Evolutionary conservation across 2,888 invertebrate genomes (phyloP), one percentile per base, ranked within the genome.

Genomic region (Neoscelio sp.): DNA sequence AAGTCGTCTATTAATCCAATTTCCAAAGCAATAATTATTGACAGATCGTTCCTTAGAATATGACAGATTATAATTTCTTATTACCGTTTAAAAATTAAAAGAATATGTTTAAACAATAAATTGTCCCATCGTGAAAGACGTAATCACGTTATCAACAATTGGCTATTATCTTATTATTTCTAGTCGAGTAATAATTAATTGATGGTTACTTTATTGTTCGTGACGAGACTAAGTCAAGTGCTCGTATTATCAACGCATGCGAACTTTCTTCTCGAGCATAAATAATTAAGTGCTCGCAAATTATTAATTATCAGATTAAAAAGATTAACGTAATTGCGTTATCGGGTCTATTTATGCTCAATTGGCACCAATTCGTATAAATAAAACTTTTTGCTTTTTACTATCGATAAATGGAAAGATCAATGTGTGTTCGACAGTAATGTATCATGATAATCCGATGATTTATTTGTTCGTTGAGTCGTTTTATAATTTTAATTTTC

Each of bases 251-350:
- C 35, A 42, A 33, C 33, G 15, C 64, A 64, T 56, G 44, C 46
- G 58, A 60, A 64, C 48, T 18, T 52, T 54, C 35, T 48, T 12
- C 8, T 35, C 18, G 46, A 30, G 46, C 40, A 56, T 73, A 40
- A 64, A 44, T 73, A 73, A 73, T 73, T 64, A 38, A 26, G 26
- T 6, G 48, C 18, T 23, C 44, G 52, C 30, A 56, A 46, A 48
- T 64, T 46, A 73, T 54, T 73, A 73, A 73, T 64, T 62, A 54
- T 54, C 18, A 17, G 54, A 62, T 62, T 18, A 54, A 71, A 60
- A 23, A 38, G 23, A 33, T 60, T 6, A 13, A 67, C 10, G 33
- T 33, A 13, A 5, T 4, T 23, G 23, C 23, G 3, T 6, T 6
- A 4, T 6, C 6, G 23, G 23, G 23, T 4, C 23, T 3, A 4